These are phyloP conservation scores for Pedionomus torquatus DNA, from an alignment of 2,113 vertebrate genomes.

Conservation along the genomic window DNA sequence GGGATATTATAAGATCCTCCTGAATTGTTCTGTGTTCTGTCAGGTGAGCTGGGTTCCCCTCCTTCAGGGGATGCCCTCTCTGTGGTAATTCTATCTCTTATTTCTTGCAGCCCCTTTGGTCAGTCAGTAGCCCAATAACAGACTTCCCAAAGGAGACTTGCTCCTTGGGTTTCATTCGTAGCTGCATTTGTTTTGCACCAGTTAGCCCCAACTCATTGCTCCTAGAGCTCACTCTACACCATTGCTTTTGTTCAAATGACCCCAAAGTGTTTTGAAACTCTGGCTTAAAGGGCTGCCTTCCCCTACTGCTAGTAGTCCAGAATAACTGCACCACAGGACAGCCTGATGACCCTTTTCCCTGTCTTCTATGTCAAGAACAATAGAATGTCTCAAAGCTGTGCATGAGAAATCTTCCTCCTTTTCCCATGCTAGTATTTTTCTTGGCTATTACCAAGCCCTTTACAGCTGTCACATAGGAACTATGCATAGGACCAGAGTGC, in stretches of 20 bases:
- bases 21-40: neutral
- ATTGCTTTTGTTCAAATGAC: neutral
- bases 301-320: neutral
- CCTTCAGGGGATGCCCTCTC: neutral
- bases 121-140: neutral
- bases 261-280: neutral
- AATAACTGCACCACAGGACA: neutral
- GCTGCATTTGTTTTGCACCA: neutral
- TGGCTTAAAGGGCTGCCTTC: neutral
- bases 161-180: neutral
- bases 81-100: neutral
- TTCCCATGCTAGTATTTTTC: neutral
- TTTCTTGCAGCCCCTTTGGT: neutral
- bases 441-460: neutral
- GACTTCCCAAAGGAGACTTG: neutral
- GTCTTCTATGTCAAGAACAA: neutral
- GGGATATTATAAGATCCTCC: neutral
- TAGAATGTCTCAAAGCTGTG: neutral
- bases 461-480: neutral
- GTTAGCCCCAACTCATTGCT: neutral
- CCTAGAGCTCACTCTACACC: neutral
- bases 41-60: neutral
- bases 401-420: neutral
- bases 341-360: too few species aligned
- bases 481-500: neutral